These are phyloP conservation scores for Mystacornis crossleyi DNA, from an alignment of 2,113 vertebrate genomes.

Conservation along the genomic window DNA sequence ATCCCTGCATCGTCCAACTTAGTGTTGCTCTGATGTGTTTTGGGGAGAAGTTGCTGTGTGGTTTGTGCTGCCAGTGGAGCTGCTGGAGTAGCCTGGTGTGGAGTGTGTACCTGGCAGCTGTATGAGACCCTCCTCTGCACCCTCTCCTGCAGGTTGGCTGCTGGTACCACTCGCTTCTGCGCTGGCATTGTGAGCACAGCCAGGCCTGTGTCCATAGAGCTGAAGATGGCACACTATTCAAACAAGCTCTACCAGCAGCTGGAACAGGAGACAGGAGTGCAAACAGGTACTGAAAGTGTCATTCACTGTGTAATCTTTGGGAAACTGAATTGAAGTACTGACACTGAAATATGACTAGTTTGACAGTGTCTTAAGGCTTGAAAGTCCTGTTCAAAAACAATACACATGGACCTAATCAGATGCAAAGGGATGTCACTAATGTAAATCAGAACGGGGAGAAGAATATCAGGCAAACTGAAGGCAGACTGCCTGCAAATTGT, in stretches of 20 bases:
- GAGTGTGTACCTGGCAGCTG: not conserved
- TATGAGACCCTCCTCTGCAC: not conserved
- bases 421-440: not conserved
- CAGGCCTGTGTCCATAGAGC: slow-evolving; percentile 86
- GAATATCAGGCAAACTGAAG: not conserved
- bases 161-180: slow-evolving; percentile 91
- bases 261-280: slow-evolving; percentile 89
- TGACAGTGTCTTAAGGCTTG: not conserved
- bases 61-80: not conserved
- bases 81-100: not conserved
- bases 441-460: not conserved
- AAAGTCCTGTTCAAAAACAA: not conserved
- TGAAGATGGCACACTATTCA: slow-evolving; percentile 94
- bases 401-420: not conserved
- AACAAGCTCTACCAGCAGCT: slow-evolving; percentile 89
- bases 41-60: not conserved
- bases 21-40: not conserved
- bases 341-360: fast-evolving
- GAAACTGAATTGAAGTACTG: not conserved
- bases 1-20: fast-evolving
- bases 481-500: not conserved
- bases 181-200: slow-evolving; percentile 92
- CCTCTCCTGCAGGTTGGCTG: slow-evolving; percentile 83
- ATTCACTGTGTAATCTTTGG: not conserved
- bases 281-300: slow-evolving; percentile 81